Evolutionary conservation across 2,888 invertebrate species (phyloP).

Genomic region (Philonicus albiceps): DNA sequence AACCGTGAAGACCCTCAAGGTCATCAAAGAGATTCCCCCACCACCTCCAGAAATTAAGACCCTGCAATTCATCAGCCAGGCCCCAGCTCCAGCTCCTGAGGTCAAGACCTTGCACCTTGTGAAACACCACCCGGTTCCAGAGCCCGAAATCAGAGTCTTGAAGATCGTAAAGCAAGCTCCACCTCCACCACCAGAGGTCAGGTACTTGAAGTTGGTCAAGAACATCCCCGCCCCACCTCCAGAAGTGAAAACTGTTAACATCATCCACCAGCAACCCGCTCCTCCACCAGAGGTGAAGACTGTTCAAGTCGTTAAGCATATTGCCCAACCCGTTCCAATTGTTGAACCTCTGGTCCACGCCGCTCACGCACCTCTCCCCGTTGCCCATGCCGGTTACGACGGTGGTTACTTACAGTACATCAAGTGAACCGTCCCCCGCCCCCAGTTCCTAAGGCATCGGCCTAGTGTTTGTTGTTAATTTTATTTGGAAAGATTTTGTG

Average conservation of each 20-base stretch:
- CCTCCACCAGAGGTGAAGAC: conserved; percentile 34
- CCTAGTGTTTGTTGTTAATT: conserved; percentile 29
- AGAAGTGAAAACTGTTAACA: conserved; percentile 9
- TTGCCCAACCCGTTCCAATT: conserved; percentile 1
- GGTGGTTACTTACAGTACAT: background rate
- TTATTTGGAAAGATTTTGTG: conserved; percentile 15
- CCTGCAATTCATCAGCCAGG: conserved; percentile 15
- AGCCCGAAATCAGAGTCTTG: background rate
- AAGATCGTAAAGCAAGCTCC: conserved; percentile 24
- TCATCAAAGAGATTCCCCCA: conserved; percentile 9
- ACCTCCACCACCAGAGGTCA: conserved; percentile 38
- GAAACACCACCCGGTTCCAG: background rate
- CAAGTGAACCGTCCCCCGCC: background rate
- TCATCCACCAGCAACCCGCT: conserved; percentile 23
- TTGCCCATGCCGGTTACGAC: background rate
- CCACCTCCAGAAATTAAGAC: conserved; percentile 38
- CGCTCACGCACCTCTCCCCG: background rate
- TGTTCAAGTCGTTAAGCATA: conserved; percentile 2
- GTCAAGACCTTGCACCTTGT: conserved; percentile 20
- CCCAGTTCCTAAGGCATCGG: background rate
- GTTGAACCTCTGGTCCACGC: background rate
- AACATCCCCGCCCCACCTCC: conserved; percentile 29
- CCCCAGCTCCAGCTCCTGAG: conserved; percentile 26
- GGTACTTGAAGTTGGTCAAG: conserved; percentile 10
- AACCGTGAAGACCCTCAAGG: conserved; percentile 1